Conservation (phyloP, 2,888 invertebrate species). For the Teinopalpus imperialis region DNA sequence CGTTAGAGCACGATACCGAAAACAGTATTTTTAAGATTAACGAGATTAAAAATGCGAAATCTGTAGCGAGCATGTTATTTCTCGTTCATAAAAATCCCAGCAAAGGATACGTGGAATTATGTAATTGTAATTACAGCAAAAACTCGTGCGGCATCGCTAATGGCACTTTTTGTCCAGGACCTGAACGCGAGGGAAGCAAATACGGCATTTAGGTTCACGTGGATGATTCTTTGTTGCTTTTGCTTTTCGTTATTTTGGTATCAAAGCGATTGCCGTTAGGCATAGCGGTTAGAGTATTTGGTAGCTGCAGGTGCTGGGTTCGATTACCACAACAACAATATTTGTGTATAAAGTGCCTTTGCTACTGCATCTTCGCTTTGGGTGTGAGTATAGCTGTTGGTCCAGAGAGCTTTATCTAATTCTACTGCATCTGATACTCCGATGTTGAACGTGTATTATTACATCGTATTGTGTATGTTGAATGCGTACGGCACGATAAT, state of each 20-base stretch:
- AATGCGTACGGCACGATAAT: too few relatives aligned
- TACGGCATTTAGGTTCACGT: not conserved
- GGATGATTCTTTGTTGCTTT: conserved; percentile 1
- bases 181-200: not conserved
- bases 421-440: too few relatives aligned
- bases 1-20: not conserved
- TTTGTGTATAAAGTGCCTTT: too few relatives aligned
- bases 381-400: too few relatives aligned
- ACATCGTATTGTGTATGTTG: too few relatives aligned
- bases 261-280: too few relatives aligned
- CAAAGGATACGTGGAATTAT: conserved; percentile 16
- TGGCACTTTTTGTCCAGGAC: conserved; percentile 19
- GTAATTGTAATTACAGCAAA: conserved; percentile 26
- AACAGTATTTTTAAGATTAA: not conserved
- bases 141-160: conserved; percentile 19
- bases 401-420: too few relatives aligned
- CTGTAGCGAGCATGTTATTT: not conserved
- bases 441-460: too few relatives aligned
- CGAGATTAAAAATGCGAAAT: not conserved
- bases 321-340: too few relatives aligned
- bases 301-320: too few relatives aligned
- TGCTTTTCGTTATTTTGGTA: not conserved
- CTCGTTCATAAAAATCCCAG: conserved; percentile 10
- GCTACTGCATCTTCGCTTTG: too few relatives aligned
- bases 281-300: too few relatives aligned